phyloP scores from a whole-genome alignment of 2,888 invertebrate species.

The Drosophila seclusa region DNA sequence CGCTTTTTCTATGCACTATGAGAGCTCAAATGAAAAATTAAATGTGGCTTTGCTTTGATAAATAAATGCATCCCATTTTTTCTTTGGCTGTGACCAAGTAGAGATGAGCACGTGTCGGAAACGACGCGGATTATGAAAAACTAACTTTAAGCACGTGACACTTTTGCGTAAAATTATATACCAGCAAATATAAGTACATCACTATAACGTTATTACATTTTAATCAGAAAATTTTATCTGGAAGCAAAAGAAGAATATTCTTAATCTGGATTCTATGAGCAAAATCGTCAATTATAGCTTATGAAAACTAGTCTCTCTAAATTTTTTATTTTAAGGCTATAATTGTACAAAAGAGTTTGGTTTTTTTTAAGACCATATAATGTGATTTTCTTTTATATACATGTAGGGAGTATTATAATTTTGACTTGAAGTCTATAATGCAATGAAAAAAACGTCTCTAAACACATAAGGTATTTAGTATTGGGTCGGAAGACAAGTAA shows the following conservation, averaged over 20 bases:
- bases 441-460: neutral
- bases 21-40: slow-evolving; percentile 46
- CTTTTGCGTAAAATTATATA: neutral
- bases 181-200: neutral
- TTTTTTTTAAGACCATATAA: neutral
- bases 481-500: no score
- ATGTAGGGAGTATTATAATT: neutral
- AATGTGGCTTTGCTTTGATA: slow-evolving; percentile 27
- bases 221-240: no score
- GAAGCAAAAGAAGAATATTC: neutral
- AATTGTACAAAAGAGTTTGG: neutral
- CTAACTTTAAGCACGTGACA: neutral
- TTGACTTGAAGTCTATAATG: neutral
- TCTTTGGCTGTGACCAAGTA: slow-evolving; percentile 16
- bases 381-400: neutral
- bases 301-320: no score
- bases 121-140: neutral
- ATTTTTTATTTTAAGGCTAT: neutral
- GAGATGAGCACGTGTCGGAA: slow-evolving; percentile 1
- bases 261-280: neutral
- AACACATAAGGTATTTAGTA: neutral
- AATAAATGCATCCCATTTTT: slow-evolving; percentile 25
- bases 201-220: neutral
- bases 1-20: slow-evolving; percentile 21
- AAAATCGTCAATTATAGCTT: neutral